Conservation (phyloP, 1,140 invertebrate species). For the Polypedilum pembai region DNA sequence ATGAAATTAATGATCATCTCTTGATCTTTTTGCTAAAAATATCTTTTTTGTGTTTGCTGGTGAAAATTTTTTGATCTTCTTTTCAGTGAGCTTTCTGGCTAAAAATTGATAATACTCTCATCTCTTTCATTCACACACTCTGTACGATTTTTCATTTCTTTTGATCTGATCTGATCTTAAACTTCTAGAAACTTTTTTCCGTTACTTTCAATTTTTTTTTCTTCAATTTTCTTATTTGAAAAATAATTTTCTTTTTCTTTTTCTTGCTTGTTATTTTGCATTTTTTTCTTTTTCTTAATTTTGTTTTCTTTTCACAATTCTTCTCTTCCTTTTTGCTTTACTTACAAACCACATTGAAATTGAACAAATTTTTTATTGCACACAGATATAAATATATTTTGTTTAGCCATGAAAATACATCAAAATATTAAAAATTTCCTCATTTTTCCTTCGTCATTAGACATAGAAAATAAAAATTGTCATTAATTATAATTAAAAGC, state of each 20-base stretch:
- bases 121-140: not conserved
- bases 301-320: not conserved
- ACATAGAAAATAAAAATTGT: not conserved
- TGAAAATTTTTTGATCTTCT: too few species aligned
- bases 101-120: not conserved
- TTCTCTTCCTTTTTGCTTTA: not conserved
- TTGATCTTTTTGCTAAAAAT: too few species aligned
- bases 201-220: not conserved
- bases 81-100: not conserved
- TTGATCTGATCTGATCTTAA: not conserved
- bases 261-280: too few species aligned
- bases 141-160: not conserved
- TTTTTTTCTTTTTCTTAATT: not conserved
- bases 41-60: too few species aligned
- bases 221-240: not conserved
- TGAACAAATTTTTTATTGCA: constrained; percentile 22
- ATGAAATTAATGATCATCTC: too few species aligned
- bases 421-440: not conserved
- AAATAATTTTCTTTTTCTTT: not conserved
- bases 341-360: not conserved
- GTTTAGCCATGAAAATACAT: constrained; percentile 12
- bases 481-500: constrained; percentile 10
- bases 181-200: constrained; percentile 5
- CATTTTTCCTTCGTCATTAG: not conserved
- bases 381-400: not conserved